Conservation (phyloP, 2,113 vertebrate species). For the Poicephalus meyeri region DNA sequence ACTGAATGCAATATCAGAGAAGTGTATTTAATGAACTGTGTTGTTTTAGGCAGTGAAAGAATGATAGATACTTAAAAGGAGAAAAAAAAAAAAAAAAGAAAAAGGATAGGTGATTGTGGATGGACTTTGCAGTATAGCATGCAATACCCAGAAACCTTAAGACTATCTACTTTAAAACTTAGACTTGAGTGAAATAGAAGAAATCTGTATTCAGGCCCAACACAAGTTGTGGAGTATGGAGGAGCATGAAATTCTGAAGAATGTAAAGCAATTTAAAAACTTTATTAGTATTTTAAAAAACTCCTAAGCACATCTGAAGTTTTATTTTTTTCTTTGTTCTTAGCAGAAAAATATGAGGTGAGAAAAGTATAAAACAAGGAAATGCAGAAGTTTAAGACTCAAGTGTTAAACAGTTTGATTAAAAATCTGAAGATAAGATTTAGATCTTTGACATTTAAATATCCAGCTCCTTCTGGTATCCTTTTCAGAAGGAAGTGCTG, state of each 20-base stretch:
- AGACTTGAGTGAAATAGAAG: neutral
- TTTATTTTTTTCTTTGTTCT: neutral
- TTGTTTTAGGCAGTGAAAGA: neutral
- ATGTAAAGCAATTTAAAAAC: neutral
- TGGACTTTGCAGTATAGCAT: neutral
- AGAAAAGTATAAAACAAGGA: neutral
- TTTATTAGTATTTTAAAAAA: neutral
- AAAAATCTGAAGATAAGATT: conserved; percentile 20
- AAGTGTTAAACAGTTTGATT: neutral
- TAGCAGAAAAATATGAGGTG: neutral
- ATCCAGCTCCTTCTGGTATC: conserved; percentile 21
- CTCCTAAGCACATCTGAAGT: neutral
- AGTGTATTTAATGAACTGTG: neutral
- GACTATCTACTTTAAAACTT: neutral
- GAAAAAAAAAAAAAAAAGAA: neutral
- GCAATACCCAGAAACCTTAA: neutral
- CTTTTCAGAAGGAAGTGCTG: neutral
- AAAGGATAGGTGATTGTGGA: neutral
- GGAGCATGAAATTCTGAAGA: neutral
- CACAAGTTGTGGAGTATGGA: neutral
- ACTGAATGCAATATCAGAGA: neutral
- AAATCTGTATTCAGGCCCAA: neutral
- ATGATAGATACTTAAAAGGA: neutral
- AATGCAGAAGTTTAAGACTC: neutral
- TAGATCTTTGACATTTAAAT: conserved; percentile 43